phyloP scores from a whole-genome alignment of 2,888 invertebrate genomes.

The Leucophenga montana region DNA sequence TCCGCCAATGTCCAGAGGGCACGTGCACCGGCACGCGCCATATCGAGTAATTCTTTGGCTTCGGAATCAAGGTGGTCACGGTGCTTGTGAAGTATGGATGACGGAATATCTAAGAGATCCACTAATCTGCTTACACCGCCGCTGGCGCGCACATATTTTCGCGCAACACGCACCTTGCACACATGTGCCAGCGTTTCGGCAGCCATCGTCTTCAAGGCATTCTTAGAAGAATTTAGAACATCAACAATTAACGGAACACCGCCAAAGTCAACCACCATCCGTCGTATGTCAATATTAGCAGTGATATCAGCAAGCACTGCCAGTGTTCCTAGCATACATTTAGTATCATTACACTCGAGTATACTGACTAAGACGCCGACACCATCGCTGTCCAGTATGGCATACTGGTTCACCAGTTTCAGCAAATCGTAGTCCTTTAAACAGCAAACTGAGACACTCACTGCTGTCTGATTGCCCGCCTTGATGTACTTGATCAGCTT shows the following conservation, averaged over 20 bases:
- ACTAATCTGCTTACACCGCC: constrained; percentile 86
- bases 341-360: constrained; percentile 90
- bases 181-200: constrained; percentile 94
- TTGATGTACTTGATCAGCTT: constrained; percentile 95
- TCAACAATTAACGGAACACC: constrained; percentile 85
- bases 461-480: constrained; percentile 96
- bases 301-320: constrained; percentile 89
- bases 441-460: constrained; percentile 91
- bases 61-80: constrained; percentile 79
- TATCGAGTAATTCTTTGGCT: constrained; percentile 81
- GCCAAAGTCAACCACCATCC: constrained; percentile 85
- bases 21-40: constrained; percentile 85
- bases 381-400: constrained; percentile 92
- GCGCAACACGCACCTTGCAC: constrained; percentile 87
- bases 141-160: constrained; percentile 85
- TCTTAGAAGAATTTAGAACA: constrained; percentile 86
- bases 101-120: constrained; percentile 82
- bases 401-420: constrained; percentile 86
- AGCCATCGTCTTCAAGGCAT: constrained; percentile 88
- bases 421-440: constrained; percentile 91
- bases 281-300: constrained; percentile 82
- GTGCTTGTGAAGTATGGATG: constrained; percentile 76
- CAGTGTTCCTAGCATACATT: constrained; percentile 90
- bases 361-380: constrained; percentile 94
- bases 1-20: constrained; percentile 91